These are phyloP conservation scores for Ambastaia sidthimunki DNA, from an alignment of 2,797 vertebrate species.

Conservation along the genomic window DNA sequence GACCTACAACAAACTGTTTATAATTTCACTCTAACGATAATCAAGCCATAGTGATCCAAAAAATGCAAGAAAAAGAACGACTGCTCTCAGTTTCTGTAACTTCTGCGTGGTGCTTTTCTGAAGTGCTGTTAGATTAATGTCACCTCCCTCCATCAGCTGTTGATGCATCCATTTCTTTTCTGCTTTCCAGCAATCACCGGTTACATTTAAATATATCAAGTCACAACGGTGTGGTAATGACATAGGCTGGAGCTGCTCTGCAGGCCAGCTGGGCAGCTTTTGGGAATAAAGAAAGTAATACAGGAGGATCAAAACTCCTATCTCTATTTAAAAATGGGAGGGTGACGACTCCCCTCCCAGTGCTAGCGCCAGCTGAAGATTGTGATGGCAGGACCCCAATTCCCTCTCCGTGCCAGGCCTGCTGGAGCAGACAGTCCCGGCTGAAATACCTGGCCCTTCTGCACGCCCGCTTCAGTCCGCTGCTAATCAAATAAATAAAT, in stretches of 20 bases:
- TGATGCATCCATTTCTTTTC: slow-evolving; percentile 63
- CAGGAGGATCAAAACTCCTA: slow-evolving; percentile 59
- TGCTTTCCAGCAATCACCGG: slow-evolving; percentile 71
- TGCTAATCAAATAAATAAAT: slow-evolving; percentile 86
- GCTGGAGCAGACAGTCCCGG: slow-evolving; percentile 66
- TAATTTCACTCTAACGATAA: slow-evolving; percentile 13
- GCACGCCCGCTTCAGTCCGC: slow-evolving; percentile 59
- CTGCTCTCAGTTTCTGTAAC: slow-evolving; percentile 18
- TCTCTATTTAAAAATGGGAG: slow-evolving; percentile 65
- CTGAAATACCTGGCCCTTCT: slow-evolving; percentile 68
- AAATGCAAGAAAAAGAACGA: slow-evolving; percentile 40
- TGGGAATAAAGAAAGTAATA: slow-evolving; percentile 70
- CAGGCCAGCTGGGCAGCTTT: slow-evolving; percentile 75
- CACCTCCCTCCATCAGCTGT: slow-evolving; percentile 64
- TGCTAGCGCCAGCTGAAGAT: slow-evolving; percentile 76
- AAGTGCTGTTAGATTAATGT: slow-evolving; percentile 68
- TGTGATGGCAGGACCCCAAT: slow-evolving; percentile 76
- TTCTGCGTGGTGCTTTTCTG: slow-evolving; percentile 66
- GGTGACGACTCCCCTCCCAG: slow-evolving; percentile 58
- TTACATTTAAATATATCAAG: slow-evolving; percentile 80
- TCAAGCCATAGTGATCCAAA: slow-evolving; percentile 21
- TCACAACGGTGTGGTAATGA: slow-evolving; percentile 86
- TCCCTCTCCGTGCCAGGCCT: slow-evolving; percentile 73
- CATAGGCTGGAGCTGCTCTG: slow-evolving; percentile 80
- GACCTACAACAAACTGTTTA: slow-evolving; percentile 21